phyloP scores from a whole-genome alignment of 2,888 invertebrate species.

The Galerucella calmariensis region DNA sequence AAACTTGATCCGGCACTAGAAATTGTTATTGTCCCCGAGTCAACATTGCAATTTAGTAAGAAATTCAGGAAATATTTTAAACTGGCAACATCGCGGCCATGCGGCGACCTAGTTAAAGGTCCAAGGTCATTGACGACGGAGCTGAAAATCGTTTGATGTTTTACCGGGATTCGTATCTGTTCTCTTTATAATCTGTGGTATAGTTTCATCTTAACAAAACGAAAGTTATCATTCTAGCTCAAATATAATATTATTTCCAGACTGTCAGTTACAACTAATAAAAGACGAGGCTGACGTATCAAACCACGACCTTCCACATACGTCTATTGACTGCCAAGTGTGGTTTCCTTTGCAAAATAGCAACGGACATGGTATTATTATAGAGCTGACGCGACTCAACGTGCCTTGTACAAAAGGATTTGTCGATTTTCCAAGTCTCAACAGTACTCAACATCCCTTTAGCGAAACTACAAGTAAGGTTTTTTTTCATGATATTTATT shows the following conservation, averaged over 20 bases:
- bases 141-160: too few relatives aligned
- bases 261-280: slow-evolving; percentile 70
- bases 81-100: too few relatives aligned
- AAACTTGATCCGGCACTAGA: too few relatives aligned
- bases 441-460: slow-evolving; percentile 55
- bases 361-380: slow-evolving; percentile 69
- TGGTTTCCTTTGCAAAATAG: slow-evolving; percentile 65
- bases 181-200: too few relatives aligned
- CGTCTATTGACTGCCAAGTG: slow-evolving; percentile 66
- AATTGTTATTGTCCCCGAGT: too few relatives aligned
- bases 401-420: slow-evolving; percentile 74
- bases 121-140: too few relatives aligned
- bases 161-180: too few relatives aligned
- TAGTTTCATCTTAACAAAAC: too few relatives aligned
- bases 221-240: neutral
- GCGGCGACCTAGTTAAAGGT: too few relatives aligned
- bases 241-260: slow-evolving; percentile 59
- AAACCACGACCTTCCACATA: slow-evolving; percentile 68
- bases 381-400: slow-evolving; percentile 76
- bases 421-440: slow-evolving; percentile 69
- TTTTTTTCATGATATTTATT: neutral
- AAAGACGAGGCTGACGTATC: slow-evolving; percentile 66
- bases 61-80: too few relatives aligned
- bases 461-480: slow-evolving; percentile 19
- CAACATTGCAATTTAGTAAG: too few relatives aligned